Evolutionary conservation across 1,140 invertebrate species (phyloP), one percentile per base, ranked within the genome.

Genomic region (Caenorhabditis inopinata): DNA sequence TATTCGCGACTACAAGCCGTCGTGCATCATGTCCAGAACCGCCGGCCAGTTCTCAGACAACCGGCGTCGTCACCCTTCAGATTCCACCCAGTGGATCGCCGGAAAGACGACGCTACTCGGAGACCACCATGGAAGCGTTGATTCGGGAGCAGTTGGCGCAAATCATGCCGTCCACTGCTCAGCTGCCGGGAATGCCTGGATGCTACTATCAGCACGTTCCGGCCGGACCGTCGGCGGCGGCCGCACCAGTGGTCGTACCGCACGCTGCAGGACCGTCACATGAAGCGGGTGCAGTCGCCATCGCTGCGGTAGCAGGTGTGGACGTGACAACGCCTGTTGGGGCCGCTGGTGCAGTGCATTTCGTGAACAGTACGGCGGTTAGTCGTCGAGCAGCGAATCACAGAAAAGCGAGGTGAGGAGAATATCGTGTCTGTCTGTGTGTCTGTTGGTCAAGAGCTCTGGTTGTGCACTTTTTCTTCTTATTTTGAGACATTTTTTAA

Each of bases 151-250:
- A 68, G 12, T 11, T 68, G 29, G 58, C 58, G 9, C 58, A 68
- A 42, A 38, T 68, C 5, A 68, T 68, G 58, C 58, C 58, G 1
- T 9, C 18, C 0, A 68, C 58, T 21, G 29, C 58, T 32, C 58
- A 68, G 7, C 58, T 68, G n/a, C 58, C 58, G 16, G 58, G 58
- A 42, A 68, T 68, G 58, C 58, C 58, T 38, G 58, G 58, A 0
- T 68, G 58, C n/a, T 68, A 68, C 21, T 68, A 68, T 68, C 58
- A 68, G 23, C 58, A 68, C 38, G 58, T 38, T 1, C 58, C 58
- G 6, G 32, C 58, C 2, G 51, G 16, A 3, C 6, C 51, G 12
- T 23, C 51, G 1, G 7, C 49, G 21, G 23, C n/a, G n/a, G n/a
- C n/a, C n/a, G n/a, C n/a, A n/a, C n/a, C n/a, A n/a, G 49, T 12